phyloP scores from a whole-genome alignment of 30 jellyfish, hydroid and myxozoan genomes.

The Aurelia sp. region DNA sequence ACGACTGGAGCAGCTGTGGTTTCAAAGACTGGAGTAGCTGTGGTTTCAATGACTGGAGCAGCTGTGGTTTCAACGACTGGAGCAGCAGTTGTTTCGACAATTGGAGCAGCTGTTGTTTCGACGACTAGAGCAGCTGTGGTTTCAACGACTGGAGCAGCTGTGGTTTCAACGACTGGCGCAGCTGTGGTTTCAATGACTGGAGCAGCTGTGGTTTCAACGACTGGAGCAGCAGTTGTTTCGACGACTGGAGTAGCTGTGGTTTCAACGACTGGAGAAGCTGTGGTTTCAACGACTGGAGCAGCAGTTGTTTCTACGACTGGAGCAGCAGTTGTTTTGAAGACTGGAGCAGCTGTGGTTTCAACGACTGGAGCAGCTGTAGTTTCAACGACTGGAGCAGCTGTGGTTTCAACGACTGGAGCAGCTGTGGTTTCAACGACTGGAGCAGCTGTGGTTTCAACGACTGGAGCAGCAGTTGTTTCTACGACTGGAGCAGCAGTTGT shows the following conservation, averaged over 20 bases:
- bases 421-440: slow-evolving; percentile 40
- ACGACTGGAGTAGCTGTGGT: slow-evolving; percentile 16
- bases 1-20: slow-evolving; percentile 20
- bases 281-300: not conserved
- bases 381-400: slow-evolving; percentile 39
- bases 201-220: slow-evolving; percentile 16
- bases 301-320: slow-evolving; percentile 5
- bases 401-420: slow-evolving; percentile 36
- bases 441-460: slow-evolving; percentile 12
- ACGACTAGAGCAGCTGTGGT: slow-evolving; percentile 18
- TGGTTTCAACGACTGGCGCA: not conserved
- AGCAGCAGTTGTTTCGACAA: not conserved
- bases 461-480: slow-evolving; percentile 36
- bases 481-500: slow-evolving; percentile 26
- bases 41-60: not conserved
- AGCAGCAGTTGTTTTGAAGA: not conserved
- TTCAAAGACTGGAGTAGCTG: slow-evolving; percentile 8
- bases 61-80: slow-evolving; percentile 6
- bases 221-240: slow-evolving; percentile 34
- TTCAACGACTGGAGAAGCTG: slow-evolving; percentile 22
- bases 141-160: slow-evolving; percentile 9
- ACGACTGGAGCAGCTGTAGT: not conserved
- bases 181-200: slow-evolving; percentile 5
- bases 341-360: slow-evolving; percentile 37
- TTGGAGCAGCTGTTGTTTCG: slow-evolving; percentile 16